Evolutionary conservation across 2,113 vertebrate species (phyloP).

Genomic region (Maccullochella peelii): DNA sequence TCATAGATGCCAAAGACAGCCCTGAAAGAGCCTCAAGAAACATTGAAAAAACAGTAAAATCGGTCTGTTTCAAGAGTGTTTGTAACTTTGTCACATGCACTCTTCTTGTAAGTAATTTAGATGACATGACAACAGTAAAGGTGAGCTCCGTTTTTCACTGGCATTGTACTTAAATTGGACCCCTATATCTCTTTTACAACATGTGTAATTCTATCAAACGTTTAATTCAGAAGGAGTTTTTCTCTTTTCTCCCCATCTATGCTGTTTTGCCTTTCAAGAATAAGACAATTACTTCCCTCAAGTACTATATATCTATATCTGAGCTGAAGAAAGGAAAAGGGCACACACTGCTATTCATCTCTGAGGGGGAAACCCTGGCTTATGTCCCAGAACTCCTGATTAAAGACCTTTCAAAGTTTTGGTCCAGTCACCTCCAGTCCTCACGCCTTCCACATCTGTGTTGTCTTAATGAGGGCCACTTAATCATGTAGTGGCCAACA

Average conservation of each 20-base stretch:
- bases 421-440: constrained; percentile 33
- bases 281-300: not conserved
- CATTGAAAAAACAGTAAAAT: not conserved
- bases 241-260: not conserved
- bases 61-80: not conserved
- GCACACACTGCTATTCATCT: constrained; percentile 32
- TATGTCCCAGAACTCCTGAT: constrained; percentile 50
- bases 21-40: not conserved
- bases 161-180: not conserved
- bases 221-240: not conserved
- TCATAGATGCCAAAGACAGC: not conserved
- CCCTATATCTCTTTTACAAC: not conserved
- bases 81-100: not conserved
- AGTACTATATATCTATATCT: not conserved
- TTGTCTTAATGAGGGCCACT: constrained; percentile 39
- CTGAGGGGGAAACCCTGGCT: constrained; percentile 26
- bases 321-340: constrained; percentile 27
- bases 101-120: constrained; percentile 8
- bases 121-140: not conserved
- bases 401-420: constrained; percentile 57
- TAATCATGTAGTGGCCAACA: constrained; percentile 29
- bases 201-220: not conserved
- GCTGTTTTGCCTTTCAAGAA: constrained; percentile 8
- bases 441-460: constrained; percentile 44
- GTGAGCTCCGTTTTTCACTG: not conserved